These are phyloP conservation scores for Cossypha heuglini DNA, from an alignment of 2,797 vertebrate species.

Conservation along the genomic window DNA sequence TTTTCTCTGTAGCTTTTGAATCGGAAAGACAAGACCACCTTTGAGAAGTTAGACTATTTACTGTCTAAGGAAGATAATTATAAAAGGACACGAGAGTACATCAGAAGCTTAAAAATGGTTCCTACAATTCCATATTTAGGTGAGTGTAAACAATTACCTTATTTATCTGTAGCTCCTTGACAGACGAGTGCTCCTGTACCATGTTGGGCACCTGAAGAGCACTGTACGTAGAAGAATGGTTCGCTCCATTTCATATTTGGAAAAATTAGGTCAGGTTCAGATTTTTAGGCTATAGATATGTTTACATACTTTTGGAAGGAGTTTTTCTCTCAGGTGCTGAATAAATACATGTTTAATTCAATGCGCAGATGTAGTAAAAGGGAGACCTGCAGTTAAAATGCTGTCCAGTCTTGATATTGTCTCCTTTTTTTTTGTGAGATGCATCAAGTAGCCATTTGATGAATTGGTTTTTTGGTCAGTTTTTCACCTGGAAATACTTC, in stretches of 20 bases:
- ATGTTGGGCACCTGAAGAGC: neutral
- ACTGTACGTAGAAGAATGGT: neutral
- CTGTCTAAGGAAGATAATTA: slow-evolving; percentile 95
- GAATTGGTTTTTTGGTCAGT: neutral
- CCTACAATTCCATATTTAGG: slow-evolving; percentile 93
- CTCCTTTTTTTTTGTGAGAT: neutral
- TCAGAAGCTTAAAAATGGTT: slow-evolving; percentile 91
- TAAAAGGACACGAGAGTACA: slow-evolving; percentile 90
- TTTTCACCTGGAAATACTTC: neutral
- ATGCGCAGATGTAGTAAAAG: neutral
- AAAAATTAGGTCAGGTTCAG: neutral
- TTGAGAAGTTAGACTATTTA: slow-evolving; percentile 93
- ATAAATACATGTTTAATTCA: neutral
- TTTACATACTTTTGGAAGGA: neutral
- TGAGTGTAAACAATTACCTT: slow-evolving; percentile 63
- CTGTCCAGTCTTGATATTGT: neutral
- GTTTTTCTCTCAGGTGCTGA: neutral
- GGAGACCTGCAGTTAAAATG: neutral
- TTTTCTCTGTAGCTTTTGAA: slow-evolving; percentile 84
- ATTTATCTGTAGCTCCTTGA: neutral
- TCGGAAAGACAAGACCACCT: slow-evolving; percentile 91
- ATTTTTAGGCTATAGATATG: neutral
- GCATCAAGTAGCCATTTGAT: neutral
- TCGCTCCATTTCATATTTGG: neutral
- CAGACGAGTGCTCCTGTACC: neutral